Evolutionary conservation across 2,113 vertebrate species (phyloP).

Genomic region (Motacilla tschutschensis): DNA sequence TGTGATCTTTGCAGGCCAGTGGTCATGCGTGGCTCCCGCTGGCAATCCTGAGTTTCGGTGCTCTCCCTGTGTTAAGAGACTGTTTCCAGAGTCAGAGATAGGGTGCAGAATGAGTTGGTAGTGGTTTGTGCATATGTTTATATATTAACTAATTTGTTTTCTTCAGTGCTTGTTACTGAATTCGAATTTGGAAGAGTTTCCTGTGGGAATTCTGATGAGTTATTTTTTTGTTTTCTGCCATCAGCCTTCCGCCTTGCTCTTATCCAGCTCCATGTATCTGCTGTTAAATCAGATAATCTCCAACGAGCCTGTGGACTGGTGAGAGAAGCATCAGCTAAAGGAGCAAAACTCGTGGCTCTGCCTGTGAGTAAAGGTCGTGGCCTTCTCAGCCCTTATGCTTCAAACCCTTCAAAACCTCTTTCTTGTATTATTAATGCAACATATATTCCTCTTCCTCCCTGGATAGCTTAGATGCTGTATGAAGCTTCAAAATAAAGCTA

Average conservation of each 20-base stretch:
- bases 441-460: not conserved
- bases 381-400: not conserved
- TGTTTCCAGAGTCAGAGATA: not conserved
- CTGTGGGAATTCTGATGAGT: not conserved
- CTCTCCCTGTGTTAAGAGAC: not conserved
- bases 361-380: constrained; percentile 80
- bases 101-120: not conserved
- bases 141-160: not conserved
- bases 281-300: constrained; percentile 88
- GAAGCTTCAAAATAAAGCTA: not conserved
- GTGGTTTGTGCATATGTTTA: not conserved
- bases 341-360: constrained; percentile 85
- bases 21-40: accelerated
- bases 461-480: not conserved
- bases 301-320: constrained; percentile 78
- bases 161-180: not conserved
- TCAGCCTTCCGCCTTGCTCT: constrained; percentile 90
- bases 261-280: constrained; percentile 85
- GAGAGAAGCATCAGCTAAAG: constrained; percentile 83
- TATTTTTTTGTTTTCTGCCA: not conserved
- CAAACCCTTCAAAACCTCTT: not conserved
- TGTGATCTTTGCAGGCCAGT: not conserved
- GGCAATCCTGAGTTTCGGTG: not conserved
- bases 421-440: not conserved
- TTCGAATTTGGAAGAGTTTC: not conserved